Percentiles rank a stretch among this genome's conserved stretches.
phyloP scores from a whole-genome alignment of 2,797 vertebrate genomes.

The Dromococcyx pavoninus region DNA sequence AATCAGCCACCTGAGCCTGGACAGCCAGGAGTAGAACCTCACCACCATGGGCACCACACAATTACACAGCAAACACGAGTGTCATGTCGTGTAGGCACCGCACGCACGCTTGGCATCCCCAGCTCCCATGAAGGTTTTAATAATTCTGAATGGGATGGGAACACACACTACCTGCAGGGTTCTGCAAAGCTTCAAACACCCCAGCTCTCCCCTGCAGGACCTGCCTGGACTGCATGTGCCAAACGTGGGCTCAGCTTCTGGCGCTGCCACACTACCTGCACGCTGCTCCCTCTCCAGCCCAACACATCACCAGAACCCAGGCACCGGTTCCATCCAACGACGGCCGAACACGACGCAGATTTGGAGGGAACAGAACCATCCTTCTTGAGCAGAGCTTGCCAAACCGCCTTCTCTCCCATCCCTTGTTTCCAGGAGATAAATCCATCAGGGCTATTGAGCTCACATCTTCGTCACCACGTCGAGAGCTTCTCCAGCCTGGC shows the following conservation, averaged over 20 bases:
- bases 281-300: not conserved
- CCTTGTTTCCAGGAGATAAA: not conserved
- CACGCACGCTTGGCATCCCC: fast-evolving
- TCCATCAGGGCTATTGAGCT: not conserved
- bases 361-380: not conserved
- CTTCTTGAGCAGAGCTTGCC: not conserved
- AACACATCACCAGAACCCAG: not conserved
- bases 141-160: not conserved
- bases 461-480: not conserved
- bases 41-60: not conserved
- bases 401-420: not conserved
- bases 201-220: not conserved
- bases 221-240: fast-evolving
- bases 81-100: fast-evolving
- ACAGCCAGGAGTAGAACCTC: not conserved
- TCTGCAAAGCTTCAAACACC: not conserved
- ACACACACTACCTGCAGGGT: fast-evolving
- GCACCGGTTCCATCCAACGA: not conserved
- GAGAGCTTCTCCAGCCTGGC: not conserved
- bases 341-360: fast-evolving
- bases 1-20: not conserved
- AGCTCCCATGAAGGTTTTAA: fast-evolving
- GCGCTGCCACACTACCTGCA: not conserved
- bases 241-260: not conserved
- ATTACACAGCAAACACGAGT: fast-evolving